Evolutionary conservation across 2,113 vertebrate species (phyloP).

Genomic region (Heterotilapia buettikoferi): DNA sequence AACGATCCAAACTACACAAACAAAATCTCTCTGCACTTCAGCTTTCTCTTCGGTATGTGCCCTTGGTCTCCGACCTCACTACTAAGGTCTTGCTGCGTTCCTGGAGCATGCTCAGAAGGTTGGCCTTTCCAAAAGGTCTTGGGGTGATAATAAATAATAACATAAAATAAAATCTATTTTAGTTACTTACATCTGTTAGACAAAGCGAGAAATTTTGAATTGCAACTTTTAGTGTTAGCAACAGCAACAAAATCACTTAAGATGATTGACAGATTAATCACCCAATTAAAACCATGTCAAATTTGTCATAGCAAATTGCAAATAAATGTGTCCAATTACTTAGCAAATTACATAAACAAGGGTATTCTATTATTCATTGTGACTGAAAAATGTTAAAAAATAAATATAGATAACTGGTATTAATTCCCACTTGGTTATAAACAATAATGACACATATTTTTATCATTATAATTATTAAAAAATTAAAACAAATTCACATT

Average conservation of each 20-base stretch:
- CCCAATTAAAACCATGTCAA: not conserved
- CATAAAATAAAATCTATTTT: not conserved
- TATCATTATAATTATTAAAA: not conserved
- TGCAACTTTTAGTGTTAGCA: not conserved
- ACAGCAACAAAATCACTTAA: not conserved
- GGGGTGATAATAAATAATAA: not conserved
- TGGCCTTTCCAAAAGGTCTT: not conserved
- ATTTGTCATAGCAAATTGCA: not conserved
- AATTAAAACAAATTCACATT: not conserved
- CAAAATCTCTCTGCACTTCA: not conserved
- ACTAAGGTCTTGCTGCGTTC: not conserved
- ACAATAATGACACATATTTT: not conserved
- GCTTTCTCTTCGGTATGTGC: not conserved
- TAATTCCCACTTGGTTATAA: not conserved
- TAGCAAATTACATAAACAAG: not conserved
- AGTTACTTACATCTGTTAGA: not conserved
- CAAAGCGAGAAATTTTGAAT: not conserved
- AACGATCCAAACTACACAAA: not conserved
- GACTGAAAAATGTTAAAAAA: not conserved
- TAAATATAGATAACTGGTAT: not conserved
- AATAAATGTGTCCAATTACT: not conserved
- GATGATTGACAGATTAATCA: not conserved
- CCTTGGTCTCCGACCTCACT: not conserved
- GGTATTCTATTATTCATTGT: not conserved
- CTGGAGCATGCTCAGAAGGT: not conserved